Base-by-base conservation (phyloP, 23 tunicate genomes). In the Botrylloides violaceus region DNA sequence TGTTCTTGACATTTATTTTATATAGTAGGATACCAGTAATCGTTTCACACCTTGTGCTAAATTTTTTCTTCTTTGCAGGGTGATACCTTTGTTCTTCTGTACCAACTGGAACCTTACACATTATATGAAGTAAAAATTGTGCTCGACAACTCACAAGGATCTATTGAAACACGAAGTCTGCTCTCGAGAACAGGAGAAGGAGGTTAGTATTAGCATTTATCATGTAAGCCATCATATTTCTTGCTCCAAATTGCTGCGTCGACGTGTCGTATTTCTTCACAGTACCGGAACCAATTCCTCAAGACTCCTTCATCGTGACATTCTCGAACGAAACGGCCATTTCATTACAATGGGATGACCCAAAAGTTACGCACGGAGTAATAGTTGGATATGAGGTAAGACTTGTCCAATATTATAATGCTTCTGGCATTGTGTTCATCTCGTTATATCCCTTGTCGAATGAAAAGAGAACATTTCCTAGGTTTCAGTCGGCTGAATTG, bases 211-310 rank as follows among this genome's bases (percentile, higher is more conserved):
- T 12, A 47, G 28, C 35, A 63, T 31, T 9, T 12, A 25, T 29
- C 29, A 63, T 29, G 20, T 29, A 34, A 15, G 53, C 15, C 53
- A 15, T 43, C 9, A 43, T 43, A 15, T 7, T 15, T 43, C 53
- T 9, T 7, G 53, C 15, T 15, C 12, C 53, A 43, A 43, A 7
- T 43, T 43, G n/a, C n/a, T n/a, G n/a, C n/a, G n/a, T n/a, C n/a
- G n/a, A n/a, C n/a, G n/a, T n/a, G n/a, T n/a, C n/a, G n/a, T n/a
- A n/a, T 73, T 33, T n/a, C n/a, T 60, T 72, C 26, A 0, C 61
- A 90, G 97, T 39, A 9, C 97, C 97, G 25, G 88, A 81, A 27
- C 84, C 82, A 4, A 77, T 90, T 3, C 84, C 96, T 4, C 29
- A 32, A 20, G 81, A 75, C 4, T 90, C 97, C 5, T 90, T 90